A percentile compares a stretch with the other conserved stretches of the same genome.
Conservation (phyloP, 2,888 invertebrate species). For the Dicyrtomina minuta region DNA sequence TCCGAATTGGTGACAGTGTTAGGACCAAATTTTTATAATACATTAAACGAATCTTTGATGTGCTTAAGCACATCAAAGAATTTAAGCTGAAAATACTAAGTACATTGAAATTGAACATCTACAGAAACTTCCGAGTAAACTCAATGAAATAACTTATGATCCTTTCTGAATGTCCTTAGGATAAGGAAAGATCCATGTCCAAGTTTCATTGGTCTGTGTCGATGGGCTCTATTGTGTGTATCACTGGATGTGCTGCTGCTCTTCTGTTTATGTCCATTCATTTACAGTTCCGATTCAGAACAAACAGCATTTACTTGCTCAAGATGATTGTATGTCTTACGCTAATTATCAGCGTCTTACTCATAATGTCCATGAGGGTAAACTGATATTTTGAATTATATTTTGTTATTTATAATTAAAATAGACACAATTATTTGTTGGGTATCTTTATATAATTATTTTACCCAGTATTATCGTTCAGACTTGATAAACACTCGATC, state of each 20-base stretch:
- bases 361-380: slow-evolving; percentile 39
- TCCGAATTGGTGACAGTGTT: slow-evolving; percentile 14
- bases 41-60: background rate
- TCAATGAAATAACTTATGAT: background rate
- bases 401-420: no score
- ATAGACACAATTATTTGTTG: no score
- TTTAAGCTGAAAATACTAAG: background rate
- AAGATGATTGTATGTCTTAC: slow-evolving; percentile 39
- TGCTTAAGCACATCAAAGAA: background rate
- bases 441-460: no score
- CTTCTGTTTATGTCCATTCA: slow-evolving; percentile 36
- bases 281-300: slow-evolving; percentile 29
- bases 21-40: background rate
- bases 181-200: slow-evolving; percentile 10
- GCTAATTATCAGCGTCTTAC: slow-evolving; percentile 37
- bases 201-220: slow-evolving; percentile 39
- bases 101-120: no score
- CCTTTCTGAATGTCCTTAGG: slow-evolving; percentile 7
- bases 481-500: no score
- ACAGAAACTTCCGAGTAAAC: background rate
- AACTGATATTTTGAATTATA: background rate
- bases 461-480: no score
- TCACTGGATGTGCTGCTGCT: slow-evolving; percentile 32
- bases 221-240: slow-evolving; percentile 36
- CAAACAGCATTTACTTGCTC: slow-evolving; percentile 35